A percentile compares a stretch with the other conserved stretches of the same genome.
phyloP scores from a whole-genome alignment of 2,888 invertebrate genomes.

The Acholoe squamosa region DNA sequence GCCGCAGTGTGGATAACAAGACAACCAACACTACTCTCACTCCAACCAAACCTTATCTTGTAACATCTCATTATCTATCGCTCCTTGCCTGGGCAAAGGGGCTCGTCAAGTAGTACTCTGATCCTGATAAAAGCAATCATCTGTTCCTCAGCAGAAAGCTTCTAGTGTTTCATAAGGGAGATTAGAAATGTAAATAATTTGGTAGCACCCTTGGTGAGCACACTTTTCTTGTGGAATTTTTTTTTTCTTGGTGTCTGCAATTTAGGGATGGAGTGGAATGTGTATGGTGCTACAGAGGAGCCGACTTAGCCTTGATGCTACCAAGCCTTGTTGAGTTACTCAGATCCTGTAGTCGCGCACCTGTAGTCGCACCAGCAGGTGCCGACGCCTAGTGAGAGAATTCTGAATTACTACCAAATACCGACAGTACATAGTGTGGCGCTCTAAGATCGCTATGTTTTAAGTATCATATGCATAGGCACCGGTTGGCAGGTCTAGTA shows the following conservation, averaged over 20 bases:
- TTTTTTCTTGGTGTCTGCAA: too few species aligned
- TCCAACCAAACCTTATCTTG: slow-evolving; percentile 30
- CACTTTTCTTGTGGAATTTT: too few species aligned
- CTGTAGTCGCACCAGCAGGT: not conserved
- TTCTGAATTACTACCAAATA: not conserved
- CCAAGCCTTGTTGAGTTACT: too few species aligned
- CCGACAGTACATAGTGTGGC: too few species aligned
- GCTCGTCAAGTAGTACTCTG: not conserved
- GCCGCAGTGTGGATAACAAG: slow-evolving; percentile 35
- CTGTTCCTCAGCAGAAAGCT: not conserved
- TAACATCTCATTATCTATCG: slow-evolving; percentile 53
- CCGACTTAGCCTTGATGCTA: too few species aligned
- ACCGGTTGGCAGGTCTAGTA: too few species aligned
- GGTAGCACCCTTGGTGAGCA: not conserved
- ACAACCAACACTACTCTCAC: slow-evolving; percentile 46
- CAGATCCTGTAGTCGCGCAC: too few species aligned
- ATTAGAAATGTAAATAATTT: slow-evolving; percentile 6
- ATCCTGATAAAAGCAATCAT: not conserved
- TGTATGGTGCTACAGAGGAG: too few species aligned
- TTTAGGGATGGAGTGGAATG: too few species aligned
- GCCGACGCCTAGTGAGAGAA: slow-evolving; percentile 11
- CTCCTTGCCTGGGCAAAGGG: not conserved
- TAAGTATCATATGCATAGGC: too few species aligned
- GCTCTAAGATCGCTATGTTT: too few species aligned
- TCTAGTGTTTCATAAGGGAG: not conserved